Base-by-base conservation (phyloP, 2,113 vertebrate genomes). In the Chascanopsetta lugubris region DNA sequence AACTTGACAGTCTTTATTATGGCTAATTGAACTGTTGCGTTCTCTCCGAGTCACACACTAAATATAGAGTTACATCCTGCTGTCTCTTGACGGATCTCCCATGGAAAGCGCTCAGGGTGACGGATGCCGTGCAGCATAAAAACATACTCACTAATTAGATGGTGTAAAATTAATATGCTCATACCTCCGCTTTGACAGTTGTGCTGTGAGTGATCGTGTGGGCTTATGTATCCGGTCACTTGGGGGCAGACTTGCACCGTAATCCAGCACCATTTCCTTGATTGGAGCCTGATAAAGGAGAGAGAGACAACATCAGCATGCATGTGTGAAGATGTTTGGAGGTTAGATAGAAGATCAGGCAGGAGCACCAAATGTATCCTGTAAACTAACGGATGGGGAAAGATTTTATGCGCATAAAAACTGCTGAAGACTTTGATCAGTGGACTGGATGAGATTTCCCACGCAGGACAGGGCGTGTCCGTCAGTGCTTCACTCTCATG, bases 181-280 rank as follows among this genome's bases (percentile, higher is more conserved):
- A 5, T 50, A 5, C 43, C 32, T 36, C 26, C n/a, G 15, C 24
- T 22, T 5, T 11, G 22, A 47, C 36, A n/a, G 3, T 45, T 27
- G 25, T 7, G 7, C 8, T 8, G 22, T 15, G 34, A 27, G 17
- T 5, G 32, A 26, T 15, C 5, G 11, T 8, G 15, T 18, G 6
- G 1, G 32, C 55, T 48, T 3, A 3, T 17, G 5, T 8, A 7
- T 40, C 20, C 1, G 2, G 15, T 4, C 89, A 88, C 66, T 48
- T 64, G 90, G 77, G 88, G 89, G 86, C 90, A 91, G 80, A 27
- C 72, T 82, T 76, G 85, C 8, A 40, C 79, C 75, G 69, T 57
- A 17, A 12, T 46, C 20, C 51, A 7, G 50, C 8, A 8, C 18
- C 2, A 8, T 5, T 36, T 21, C 60, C 40, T 40, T 10, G 12